phyloP scores from a whole-genome alignment of 2,113 vertebrate genomes.

The Perca fluviatilis region DNA sequence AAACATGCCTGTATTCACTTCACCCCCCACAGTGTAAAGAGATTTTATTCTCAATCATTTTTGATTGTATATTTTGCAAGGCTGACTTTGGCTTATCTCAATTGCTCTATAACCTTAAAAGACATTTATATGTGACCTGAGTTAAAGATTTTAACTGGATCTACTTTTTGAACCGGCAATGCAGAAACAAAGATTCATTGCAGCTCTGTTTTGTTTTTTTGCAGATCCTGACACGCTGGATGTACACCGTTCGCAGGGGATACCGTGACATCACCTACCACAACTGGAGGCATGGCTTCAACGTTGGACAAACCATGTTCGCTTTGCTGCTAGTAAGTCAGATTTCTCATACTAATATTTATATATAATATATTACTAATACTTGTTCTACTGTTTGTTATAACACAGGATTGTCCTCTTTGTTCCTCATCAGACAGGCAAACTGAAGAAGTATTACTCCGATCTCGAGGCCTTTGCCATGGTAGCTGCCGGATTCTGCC shows the following conservation, averaged over 20 bases:
- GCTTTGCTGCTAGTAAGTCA: conserved; percentile 88
- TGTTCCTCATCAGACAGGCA: conserved; percentile 87
- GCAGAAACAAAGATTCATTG: neutral
- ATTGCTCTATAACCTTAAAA: neutral
- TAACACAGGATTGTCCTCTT: neutral
- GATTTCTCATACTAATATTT: neutral
- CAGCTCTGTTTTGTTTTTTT: neutral
- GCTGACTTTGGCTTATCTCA: neutral
- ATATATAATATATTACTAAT: no score
- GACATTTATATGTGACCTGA: neutral
- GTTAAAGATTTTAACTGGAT: neutral
- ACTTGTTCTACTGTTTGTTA: neutral
- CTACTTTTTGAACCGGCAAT: neutral
- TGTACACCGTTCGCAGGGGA: conserved; percentile 93
- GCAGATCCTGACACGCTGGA: conserved; percentile 90
- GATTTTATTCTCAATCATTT: neutral
- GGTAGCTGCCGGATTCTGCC: conserved; percentile 95
- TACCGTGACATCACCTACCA: conserved; percentile 94
- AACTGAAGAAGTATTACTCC: conserved; percentile 93
- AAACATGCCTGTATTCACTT: neutral
- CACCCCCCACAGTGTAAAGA: neutral
- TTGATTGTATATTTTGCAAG: neutral
- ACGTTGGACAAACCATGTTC: conserved; percentile 96
- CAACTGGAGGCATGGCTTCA: conserved; percentile 96
- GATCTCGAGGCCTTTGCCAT: conserved; percentile 96